phyloP scores from a whole-genome alignment of 2,113 vertebrate species.

The Capricornis sumatraensis region DNA sequence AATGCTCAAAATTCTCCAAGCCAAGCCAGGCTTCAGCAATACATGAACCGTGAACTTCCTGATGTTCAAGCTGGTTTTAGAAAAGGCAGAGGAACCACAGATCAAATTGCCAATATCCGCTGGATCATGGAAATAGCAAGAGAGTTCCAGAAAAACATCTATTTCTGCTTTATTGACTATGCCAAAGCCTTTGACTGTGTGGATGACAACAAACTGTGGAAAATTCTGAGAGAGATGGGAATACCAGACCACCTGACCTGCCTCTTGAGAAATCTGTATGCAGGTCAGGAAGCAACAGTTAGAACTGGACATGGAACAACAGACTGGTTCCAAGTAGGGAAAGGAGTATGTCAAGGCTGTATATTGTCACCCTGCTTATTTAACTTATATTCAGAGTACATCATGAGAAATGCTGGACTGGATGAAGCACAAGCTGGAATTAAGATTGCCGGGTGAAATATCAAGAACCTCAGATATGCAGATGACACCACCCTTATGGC shows the following conservation, averaged over 20 bases:
- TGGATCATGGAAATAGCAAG: too few species aligned
- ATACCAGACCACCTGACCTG: too few species aligned
- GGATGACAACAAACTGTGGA: neutral
- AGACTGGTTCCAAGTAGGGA: neutral
- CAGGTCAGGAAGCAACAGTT: neutral
- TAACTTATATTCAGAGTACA: neutral
- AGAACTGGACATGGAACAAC: neutral
- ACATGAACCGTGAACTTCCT: too few species aligned
- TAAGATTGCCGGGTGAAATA: neutral
- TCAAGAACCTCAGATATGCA: too few species aligned
- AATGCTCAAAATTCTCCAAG: too few species aligned
- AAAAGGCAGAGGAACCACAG: too few species aligned
- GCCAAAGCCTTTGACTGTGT: neutral
- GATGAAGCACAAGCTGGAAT: neutral
- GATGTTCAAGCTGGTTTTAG: too few species aligned
- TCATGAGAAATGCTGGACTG: neutral
- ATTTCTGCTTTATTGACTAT: neutral
- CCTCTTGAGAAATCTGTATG: neutral
- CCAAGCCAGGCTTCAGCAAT: too few species aligned
- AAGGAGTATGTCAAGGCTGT: neutral
- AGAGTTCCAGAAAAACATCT: neutral
- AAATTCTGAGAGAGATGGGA: rapidly evolving
- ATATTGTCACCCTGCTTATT: neutral
- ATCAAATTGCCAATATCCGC: neutral
- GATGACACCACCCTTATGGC: too few species aligned